A percentile compares a stretch with the other conserved stretches of the same genome.
Conservation (phyloP, 2,113 vertebrate genomes). For the Garra rufa region DNA sequence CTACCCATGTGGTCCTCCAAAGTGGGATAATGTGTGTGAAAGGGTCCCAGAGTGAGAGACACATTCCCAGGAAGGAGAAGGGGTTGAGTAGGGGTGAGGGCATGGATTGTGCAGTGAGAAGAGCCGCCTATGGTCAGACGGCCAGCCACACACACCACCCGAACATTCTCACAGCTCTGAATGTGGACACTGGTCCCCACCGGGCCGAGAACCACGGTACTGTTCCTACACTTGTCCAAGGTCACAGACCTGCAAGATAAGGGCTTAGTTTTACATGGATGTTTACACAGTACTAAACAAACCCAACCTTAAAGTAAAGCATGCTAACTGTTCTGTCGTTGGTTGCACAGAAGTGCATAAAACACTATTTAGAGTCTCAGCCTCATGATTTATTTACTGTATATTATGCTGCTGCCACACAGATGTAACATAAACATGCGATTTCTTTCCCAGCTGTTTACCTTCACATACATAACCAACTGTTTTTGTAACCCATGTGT, state of each 20-base stretch:
- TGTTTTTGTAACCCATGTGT: too few species aligned
- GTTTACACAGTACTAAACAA: background rate
- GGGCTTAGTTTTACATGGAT: background rate
- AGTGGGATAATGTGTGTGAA: slow-evolving; percentile 91
- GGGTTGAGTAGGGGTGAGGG: slow-evolving; percentile 86
- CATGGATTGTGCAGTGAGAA: slow-evolving; percentile 78
- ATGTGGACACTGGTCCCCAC: slow-evolving; percentile 86
- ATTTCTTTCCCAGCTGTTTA: too few species aligned
- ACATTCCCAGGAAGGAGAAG: slow-evolving; percentile 88
- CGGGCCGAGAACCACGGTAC: slow-evolving; percentile 89
- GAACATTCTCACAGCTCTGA: slow-evolving; percentile 86
- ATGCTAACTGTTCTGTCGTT: too few species aligned
- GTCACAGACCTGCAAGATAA: slow-evolving; percentile 82
- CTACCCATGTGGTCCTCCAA: slow-evolving; percentile 97
- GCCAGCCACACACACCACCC: slow-evolving; percentile 83
- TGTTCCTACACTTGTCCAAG: slow-evolving; percentile 90
- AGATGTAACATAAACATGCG: too few species aligned
- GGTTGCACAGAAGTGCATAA: too few species aligned
- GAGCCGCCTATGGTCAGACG: slow-evolving; percentile 83
- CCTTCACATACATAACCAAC: too few species aligned
- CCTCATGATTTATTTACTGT: too few species aligned
- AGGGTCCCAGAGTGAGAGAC: slow-evolving; percentile 86
- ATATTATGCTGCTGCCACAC: too few species aligned
- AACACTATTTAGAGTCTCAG: too few species aligned
- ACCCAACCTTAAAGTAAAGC: background rate